phyloP scores from a whole-genome alignment of 2,888 invertebrate species.

The Drosophila neotestacea region DNA sequence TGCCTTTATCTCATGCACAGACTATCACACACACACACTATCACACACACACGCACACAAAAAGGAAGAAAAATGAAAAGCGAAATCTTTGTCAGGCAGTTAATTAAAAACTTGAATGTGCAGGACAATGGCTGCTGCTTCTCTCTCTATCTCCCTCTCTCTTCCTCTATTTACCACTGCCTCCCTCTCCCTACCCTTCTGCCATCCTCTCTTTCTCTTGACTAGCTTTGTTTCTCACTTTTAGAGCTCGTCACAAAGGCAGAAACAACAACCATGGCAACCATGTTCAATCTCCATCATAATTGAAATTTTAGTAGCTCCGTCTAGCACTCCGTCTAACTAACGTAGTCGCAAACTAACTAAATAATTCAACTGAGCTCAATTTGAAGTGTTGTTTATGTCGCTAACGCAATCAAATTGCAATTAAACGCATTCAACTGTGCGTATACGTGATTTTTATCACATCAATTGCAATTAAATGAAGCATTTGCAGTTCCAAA shows the following conservation, averaged over 20 bases:
- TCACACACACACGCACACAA: constrained; percentile 6
- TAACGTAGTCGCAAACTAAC: no score
- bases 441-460: constrained; percentile 24
- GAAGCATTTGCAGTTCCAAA: background rate
- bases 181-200: constrained; percentile 1
- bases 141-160: background rate
- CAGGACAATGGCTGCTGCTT: constrained; percentile 15
- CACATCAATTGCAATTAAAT: constrained; percentile 1
- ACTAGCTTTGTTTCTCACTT: no score
- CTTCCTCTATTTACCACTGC: background rate
- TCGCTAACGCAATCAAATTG: constrained; percentile 10
- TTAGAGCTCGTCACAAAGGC: constrained; percentile 31
- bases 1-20: background rate
- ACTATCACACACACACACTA: constrained; percentile 1
- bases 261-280: background rate
- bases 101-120: constrained; percentile 68
- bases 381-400: constrained; percentile 13
- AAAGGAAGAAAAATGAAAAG: constrained; percentile 38
- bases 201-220: background rate
- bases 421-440: constrained; percentile 19
- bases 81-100: constrained; percentile 76
- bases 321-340: constrained; percentile 2
- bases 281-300: background rate
- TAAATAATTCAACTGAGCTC: constrained; percentile 23
- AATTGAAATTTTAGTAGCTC: constrained; percentile 43